Evolutionary conservation across 2,888 invertebrate species (phyloP).

Genomic region (Drosophila neutralis): DNA sequence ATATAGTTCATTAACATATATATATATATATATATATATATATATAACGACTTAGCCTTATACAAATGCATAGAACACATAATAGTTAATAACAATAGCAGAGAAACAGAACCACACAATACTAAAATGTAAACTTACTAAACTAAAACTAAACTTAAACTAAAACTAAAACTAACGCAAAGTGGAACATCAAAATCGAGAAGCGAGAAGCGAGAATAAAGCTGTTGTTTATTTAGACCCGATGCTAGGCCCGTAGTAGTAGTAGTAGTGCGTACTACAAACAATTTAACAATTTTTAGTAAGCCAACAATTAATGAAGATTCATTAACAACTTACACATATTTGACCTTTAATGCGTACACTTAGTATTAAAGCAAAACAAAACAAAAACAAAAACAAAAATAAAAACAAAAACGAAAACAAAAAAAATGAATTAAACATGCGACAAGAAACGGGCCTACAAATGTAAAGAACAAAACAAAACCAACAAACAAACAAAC

Average conservation of each 20-base stretch:
- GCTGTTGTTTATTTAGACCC: slow-evolving; percentile 39
- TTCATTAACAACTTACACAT: slow-evolving; percentile 57
- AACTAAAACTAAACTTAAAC: slow-evolving; percentile 16
- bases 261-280: too few species aligned
- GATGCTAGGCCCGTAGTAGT: slow-evolving; percentile 20
- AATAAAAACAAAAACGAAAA: slow-evolving; percentile 14
- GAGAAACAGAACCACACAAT: slow-evolving; percentile 41
- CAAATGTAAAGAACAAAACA: slow-evolving; percentile 16
- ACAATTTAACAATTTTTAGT: background rate
- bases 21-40: background rate
- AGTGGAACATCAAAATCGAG: background rate
- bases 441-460: slow-evolving; percentile 8
- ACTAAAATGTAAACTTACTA: slow-evolving; percentile 38
- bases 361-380: slow-evolving; percentile 63
- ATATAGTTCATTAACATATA: slow-evolving; percentile 4
- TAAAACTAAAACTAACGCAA: background rate
- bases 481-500: background rate
- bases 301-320: slow-evolving; percentile 49
- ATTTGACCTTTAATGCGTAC: slow-evolving; percentile 72
- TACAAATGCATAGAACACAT: slow-evolving; percentile 22
- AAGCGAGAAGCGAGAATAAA: slow-evolving; percentile 8
- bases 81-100: slow-evolving; percentile 11
- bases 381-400: background rate
- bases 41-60: slow-evolving; percentile 55
- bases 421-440: background rate